Base-by-base conservation (phyloP, 2,888 invertebrate species). In the Drosophila paucipuncta region DNA sequence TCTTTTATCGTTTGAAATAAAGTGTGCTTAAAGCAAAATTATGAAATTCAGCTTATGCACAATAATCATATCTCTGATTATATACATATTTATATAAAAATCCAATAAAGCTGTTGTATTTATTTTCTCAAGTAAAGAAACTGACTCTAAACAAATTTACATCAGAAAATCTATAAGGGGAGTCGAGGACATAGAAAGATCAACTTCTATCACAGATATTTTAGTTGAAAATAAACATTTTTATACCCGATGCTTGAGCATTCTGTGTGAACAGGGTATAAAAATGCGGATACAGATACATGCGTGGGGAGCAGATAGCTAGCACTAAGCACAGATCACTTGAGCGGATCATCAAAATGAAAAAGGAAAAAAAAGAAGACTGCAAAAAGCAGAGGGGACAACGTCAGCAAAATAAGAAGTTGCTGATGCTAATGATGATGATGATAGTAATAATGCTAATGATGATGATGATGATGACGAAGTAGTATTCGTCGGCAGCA, bases 401-500 rank as follows among this genome's bases (percentile, higher is more conserved):
- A 54, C 35, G 10, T 35, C 35, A 10, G 31, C n/a, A 28, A 11
- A 28, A 22, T 50, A 30, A 54, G 25, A 39, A 41, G 9, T 41
- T 31, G 43, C 47, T 53, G 41, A 16, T 43, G 28, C 66, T 33
- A 57, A 49, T 54, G 59, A 58, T 30, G 60, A 66, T 43, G 28
- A 66, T 33, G 60, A 41, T 30, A 52, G 53, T 28, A 65, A 18
- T 35, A 35, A 1, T 43, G 28, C 66, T 33, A 52, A 49, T 57
- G 59, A 58, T 30, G 57, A 69, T 43, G 25, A 68, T 33, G 60
- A 47, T 30, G 60, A 57, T 22, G 72, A 11, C 72, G 69, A 69
- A 57, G 54, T 22, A 2, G 22, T 22, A 50, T 28, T 33, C 31
- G 68, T 54, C 39, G 62, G 6, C 39, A 74, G 91, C 85, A 85